Percentiles rank a stretch among this genome's conserved stretches.
These are phyloP conservation scores for Astyanax mexicanus DNA, from an alignment of 2,797 vertebrate genomes.

Conservation along the genomic window DNA sequence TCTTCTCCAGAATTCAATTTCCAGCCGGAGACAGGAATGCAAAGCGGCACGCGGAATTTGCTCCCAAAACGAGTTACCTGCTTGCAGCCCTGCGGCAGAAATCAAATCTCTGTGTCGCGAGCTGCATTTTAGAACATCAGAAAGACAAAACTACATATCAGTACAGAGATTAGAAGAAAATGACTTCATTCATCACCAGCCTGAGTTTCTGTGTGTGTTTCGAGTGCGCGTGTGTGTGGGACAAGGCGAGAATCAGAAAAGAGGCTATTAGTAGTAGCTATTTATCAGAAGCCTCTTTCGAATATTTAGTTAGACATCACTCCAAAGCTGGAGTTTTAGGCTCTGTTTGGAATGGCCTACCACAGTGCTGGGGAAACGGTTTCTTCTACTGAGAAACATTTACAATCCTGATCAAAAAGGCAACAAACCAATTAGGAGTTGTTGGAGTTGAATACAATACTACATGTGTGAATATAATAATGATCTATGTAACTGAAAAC, in stretches of 20 bases:
- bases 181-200: constrained; percentile 31
- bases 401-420: no score
- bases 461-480: no score
- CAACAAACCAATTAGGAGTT: no score
- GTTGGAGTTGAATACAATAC: no score
- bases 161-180: constrained; percentile 39
- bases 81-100: constrained; percentile 2
- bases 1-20: constrained; percentile 35
- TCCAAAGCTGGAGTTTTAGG: constrained; percentile 12
- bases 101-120: constrained; percentile 32
- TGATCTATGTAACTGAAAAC: no score
- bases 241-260: constrained; percentile 6
- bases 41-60: constrained; percentile 20
- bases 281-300: constrained; percentile 26
- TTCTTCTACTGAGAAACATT: no score
- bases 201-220: constrained; percentile 1
- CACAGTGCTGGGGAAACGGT: no score
- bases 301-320: constrained; percentile 31
- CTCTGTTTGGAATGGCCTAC: not conserved
- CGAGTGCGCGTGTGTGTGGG: not conserved
- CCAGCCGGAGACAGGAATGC: constrained; percentile 27
- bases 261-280: constrained; percentile 16
- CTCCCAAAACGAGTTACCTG: constrained; percentile 30
- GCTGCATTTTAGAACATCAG: not conserved
- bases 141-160: constrained; percentile 34